Evolutionary conservation across 2,113 vertebrate species (phyloP), one percentile per base, ranked within the genome.

Genomic region (Pagrus major): DNA sequence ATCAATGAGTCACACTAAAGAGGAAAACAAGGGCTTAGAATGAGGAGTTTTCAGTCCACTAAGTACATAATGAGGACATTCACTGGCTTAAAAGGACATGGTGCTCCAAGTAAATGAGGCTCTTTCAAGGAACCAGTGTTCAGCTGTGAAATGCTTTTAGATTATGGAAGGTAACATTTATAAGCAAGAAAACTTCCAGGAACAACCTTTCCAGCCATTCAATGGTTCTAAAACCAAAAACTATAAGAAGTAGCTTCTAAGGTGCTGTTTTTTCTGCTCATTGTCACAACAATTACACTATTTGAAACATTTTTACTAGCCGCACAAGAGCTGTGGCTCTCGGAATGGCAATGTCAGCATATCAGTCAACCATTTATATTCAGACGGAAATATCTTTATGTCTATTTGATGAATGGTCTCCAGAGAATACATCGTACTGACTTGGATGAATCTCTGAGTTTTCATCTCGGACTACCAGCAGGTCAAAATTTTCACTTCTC

Each of bases 1-100:
- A 52, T 71, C 21, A 66, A 25, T 21, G 41, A 70, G 56, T 54
- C 54, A 25, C 33, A 68, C 9, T 42, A 25, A 47, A 74, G 37
- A 83, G 23, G 33, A 52, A 69, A 47, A 72, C 54, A 3, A 35
- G 16, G 15, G 31, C 39, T 46, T 21, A 23, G 37, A n/a, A 74
- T 60, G 44, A 55, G 35, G 29, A 83, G 29, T 14, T 41, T 21
- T 54, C 21, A 59, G 5, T 39, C 25, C 42, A 31, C 25, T 10
- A n/a, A 52, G 11, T 16, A 25, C 11, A 35, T 9, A 31, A 55
- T 3, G 9, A 15, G 16, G 33, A 35, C 10, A 15, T 18, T 52
- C 5, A 21, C 6, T 1, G 16, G 21, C 7, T 42, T 46, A 12
- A 20, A 51, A 66, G 12, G 33, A 51, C 46, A 42, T 16, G 14